Conservation (phyloP, 2,113 vertebrate genomes). For the Scartelaos histophorus region DNA sequence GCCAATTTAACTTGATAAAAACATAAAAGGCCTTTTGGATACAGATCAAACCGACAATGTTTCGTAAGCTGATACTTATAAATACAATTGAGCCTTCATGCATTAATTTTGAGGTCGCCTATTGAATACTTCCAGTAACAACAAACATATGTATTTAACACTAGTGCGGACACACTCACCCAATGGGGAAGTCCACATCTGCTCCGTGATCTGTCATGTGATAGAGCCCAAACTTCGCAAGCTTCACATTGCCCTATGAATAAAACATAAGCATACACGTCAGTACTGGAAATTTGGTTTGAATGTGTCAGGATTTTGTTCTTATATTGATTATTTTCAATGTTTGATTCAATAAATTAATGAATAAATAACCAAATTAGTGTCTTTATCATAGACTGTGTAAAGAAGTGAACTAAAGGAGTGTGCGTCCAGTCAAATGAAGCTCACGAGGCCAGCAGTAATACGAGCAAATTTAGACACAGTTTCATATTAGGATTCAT, state of each 20-base stretch:
- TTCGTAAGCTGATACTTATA: conserved; percentile 48
- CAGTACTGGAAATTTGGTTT: conserved; percentile 6
- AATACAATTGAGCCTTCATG: conserved; percentile 41
- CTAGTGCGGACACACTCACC: conserved; percentile 68
- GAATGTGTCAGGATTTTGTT: no score
- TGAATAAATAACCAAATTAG: no score
- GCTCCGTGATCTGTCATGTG: conserved; percentile 96
- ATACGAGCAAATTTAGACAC: no score
- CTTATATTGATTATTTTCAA: no score
- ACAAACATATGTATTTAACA: conserved; percentile 28
- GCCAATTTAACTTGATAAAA: conserved; percentile 34
- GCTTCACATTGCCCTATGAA: conserved; percentile 86
- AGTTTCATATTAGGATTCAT: no score
- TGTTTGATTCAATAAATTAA: no score
- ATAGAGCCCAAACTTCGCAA: conserved; percentile 97
- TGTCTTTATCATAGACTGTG: no score
- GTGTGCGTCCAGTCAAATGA: no score
- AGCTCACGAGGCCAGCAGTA: no score
- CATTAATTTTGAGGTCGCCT: conserved; percentile 53
- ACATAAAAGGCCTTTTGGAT: conserved; percentile 49
- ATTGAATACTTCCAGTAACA: conserved; percentile 49
- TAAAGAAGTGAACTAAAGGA: no score
- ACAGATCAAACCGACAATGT: conserved; percentile 52
- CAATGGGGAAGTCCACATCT: conserved; percentile 97
- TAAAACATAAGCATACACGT: conserved; percentile 5